Percentiles rank a stretch among this genome's conserved stretches.
Evolutionary conservation across 2,888 invertebrate genomes (phyloP).

Genomic region (Himalopsyche kuldschensis): DNA sequence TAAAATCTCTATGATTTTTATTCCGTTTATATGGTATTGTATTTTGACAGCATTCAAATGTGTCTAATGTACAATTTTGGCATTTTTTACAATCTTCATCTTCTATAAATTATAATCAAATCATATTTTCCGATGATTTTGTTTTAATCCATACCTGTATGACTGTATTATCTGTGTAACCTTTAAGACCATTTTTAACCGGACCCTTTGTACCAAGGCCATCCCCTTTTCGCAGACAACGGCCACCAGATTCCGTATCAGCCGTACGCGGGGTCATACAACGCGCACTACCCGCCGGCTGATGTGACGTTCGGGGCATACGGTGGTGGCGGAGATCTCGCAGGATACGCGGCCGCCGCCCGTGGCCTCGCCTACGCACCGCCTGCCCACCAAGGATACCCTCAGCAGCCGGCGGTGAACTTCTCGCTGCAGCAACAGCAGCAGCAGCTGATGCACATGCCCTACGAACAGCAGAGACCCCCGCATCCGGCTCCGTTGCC

Average conservation of each 20-base stretch:
- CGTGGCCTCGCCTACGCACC: slow-evolving; percentile 58
- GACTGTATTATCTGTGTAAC: neutral
- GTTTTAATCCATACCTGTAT: too few relatives aligned
- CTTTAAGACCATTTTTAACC: neutral
- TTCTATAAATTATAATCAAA: too few relatives aligned
- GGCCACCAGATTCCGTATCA: slow-evolving; percentile 59
- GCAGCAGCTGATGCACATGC: slow-evolving; percentile 34
- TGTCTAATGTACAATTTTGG: too few relatives aligned
- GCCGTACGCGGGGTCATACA: slow-evolving; percentile 57
- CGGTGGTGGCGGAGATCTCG: slow-evolving; percentile 52
- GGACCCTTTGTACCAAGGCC: slow-evolving; percentile 7
- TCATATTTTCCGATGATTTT: too few relatives aligned
- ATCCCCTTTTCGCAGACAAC: slow-evolving; percentile 49
- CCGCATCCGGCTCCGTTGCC: slow-evolving; percentile 22
- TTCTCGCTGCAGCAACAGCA: slow-evolving; percentile 14
- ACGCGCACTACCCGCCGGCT: slow-evolving; percentile 58
- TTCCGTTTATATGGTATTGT: too few relatives aligned
- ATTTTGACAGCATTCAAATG: too few relatives aligned
- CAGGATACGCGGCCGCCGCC: slow-evolving; percentile 54
- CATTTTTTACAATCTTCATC: too few relatives aligned
- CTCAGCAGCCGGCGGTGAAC: slow-evolving; percentile 42
- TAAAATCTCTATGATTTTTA: too few relatives aligned
- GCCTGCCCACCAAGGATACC: slow-evolving; percentile 58
- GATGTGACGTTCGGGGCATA: slow-evolving; percentile 55
- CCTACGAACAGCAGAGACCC: slow-evolving; percentile 36